These are phyloP conservation scores for Hyles euphorbiae DNA, from an alignment of 1,140 invertebrate genomes.

Conservation along the genomic window DNA sequence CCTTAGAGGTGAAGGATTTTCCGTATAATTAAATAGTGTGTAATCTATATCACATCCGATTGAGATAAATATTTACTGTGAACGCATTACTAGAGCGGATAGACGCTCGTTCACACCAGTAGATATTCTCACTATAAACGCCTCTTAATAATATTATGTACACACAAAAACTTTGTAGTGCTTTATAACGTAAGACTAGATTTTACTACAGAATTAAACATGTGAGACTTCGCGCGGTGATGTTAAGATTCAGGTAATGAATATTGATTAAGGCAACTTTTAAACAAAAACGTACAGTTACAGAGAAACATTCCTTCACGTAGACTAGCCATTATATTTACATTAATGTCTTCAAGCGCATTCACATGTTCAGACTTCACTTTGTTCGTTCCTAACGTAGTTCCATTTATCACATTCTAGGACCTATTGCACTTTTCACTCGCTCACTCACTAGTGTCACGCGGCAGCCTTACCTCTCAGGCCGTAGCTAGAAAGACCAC, in stretches of 20 bases:
- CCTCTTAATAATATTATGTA: slow-evolving; percentile 57
- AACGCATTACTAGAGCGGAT: slow-evolving; percentile 25
- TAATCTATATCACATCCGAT: slow-evolving; percentile 63
- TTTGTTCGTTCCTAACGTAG: slow-evolving; percentile 1
- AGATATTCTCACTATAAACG: slow-evolving; percentile 52
- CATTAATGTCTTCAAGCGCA: slow-evolving; percentile 2
- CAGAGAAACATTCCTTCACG: slow-evolving; percentile 8
- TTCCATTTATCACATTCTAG: slow-evolving; percentile 8
- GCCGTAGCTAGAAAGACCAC: too few relatives aligned
- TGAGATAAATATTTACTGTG: slow-evolving; percentile 52
- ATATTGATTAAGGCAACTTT: slow-evolving; percentile 29
- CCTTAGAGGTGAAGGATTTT: slow-evolving; percentile 56
- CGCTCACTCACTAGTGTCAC: slow-evolving; percentile 1
- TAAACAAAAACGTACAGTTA: slow-evolving; percentile 16
- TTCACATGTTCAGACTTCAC: background rate
- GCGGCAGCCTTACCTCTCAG: background rate
- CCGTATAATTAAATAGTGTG: slow-evolving; percentile 47
- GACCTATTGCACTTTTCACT: slow-evolving; percentile 13
- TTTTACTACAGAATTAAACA: slow-evolving; percentile 66
- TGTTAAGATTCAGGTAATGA: slow-evolving; percentile 33
- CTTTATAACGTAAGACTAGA: slow-evolving; percentile 72
- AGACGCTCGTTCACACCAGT: slow-evolving; percentile 24
- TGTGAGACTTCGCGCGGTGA: slow-evolving; percentile 51
- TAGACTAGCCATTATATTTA: too few relatives aligned
- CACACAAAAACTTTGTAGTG: slow-evolving; percentile 61